Conservation (phyloP, 2,797 vertebrate species). For the Botia kubotai region DNA sequence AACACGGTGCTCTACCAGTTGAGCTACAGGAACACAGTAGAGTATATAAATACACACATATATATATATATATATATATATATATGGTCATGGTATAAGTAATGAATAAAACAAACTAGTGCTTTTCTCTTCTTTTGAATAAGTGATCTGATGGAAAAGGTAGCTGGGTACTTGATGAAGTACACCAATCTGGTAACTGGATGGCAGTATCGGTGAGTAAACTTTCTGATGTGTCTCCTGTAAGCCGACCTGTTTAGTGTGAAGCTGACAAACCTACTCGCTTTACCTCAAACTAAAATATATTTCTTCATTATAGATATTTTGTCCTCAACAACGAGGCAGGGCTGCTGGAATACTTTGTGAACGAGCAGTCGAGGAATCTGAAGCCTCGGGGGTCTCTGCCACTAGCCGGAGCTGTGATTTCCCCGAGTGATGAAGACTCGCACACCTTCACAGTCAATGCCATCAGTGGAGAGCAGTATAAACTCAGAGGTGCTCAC, state of each 20-base stretch:
- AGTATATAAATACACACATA: no score
- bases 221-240: not conserved
- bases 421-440: conserved; percentile 98
- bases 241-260: not conserved
- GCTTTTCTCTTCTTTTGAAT: no score
- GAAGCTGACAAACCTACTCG: not conserved
- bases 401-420: conserved; percentile 93
- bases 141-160: conserved; percentile 98
- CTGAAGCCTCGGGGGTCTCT: conserved; percentile 94
- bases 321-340: conserved; percentile 97
- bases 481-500: conserved; percentile 92
- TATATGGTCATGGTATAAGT: not conserved
- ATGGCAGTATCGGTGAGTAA: conserved; percentile 95
- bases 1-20: no score
- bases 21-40: no score
- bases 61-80: no score
- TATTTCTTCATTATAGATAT: conserved; percentile 78
- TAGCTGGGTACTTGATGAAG: conserved; percentile 96
- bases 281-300: not conserved
- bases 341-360: conserved; percentile 95
- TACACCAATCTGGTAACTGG: conserved; percentile 99
- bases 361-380: conserved; percentile 92
- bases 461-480: conserved; percentile 96
- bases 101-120: no score
- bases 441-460: conserved; percentile 98